These are phyloP conservation scores for Nipponacmea schrenckii DNA, from an alignment of 2,888 invertebrate species.

Conservation along the genomic window DNA sequence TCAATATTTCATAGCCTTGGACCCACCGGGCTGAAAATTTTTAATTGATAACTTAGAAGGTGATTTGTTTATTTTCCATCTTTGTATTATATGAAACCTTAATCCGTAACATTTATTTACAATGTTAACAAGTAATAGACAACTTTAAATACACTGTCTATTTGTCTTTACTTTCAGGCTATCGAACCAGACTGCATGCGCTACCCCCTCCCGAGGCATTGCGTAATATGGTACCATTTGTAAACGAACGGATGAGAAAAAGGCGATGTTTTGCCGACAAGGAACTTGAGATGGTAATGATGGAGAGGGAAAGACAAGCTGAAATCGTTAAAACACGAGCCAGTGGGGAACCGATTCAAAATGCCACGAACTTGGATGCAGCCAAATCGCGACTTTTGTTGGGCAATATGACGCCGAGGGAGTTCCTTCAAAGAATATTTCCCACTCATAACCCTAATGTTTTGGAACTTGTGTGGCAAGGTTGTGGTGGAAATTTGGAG, in stretches of 20 bases:
- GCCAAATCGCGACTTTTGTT: constrained; percentile 21
- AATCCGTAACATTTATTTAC: too few species aligned
- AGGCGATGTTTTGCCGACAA: constrained; percentile 69
- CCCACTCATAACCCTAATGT: constrained; percentile 52
- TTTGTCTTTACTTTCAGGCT: constrained; percentile 48
- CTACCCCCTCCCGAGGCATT: constrained; percentile 52
- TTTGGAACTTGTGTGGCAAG: constrained; percentile 56
- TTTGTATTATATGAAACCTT: too few species aligned
- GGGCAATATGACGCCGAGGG: constrained; percentile 39
- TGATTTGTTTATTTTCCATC: too few species aligned
- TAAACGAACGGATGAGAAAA: constrained; percentile 74
- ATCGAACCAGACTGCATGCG: constrained; percentile 52
- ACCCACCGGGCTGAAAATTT: too few species aligned
- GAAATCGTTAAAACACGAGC: constrained; percentile 35
- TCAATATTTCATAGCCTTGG: too few species aligned
- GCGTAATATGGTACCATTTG: constrained; percentile 54
- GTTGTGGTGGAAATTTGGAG: constrained; percentile 53
- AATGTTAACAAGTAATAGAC: too few species aligned
- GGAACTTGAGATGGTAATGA: constrained; percentile 67
- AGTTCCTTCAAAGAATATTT: constrained; percentile 51
- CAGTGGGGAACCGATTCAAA: constrained; percentile 9
- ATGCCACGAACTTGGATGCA: constrained; percentile 2
- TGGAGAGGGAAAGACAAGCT: constrained; percentile 58
- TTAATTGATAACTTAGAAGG: too few species aligned
- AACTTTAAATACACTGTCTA: not conserved